A percentile compares a stretch with the other conserved stretches of the same genome.
Conservation (phyloP, 2,888 invertebrate species). For the Orchestes rusci region DNA sequence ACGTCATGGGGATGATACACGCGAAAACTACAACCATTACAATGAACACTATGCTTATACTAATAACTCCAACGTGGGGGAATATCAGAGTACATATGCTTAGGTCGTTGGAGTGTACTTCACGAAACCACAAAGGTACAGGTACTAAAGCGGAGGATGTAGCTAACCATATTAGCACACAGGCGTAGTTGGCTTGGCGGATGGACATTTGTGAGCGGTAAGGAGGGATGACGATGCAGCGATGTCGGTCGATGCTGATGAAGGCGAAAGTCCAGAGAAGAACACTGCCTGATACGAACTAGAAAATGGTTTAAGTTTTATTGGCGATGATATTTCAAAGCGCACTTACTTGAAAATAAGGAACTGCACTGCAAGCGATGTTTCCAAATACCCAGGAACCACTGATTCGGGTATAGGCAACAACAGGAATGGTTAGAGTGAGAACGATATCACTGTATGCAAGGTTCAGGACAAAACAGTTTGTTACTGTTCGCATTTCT, state of each 20-base stretch:
- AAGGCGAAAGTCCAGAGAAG: constrained; percentile 52
- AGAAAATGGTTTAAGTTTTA: constrained; percentile 31
- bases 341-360: constrained; percentile 49
- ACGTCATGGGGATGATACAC: constrained; percentile 48
- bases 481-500: constrained; percentile 52
- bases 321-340: background rate
- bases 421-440: constrained; percentile 48
- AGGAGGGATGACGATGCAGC: constrained; percentile 51
- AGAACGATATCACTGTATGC: constrained; percentile 60
- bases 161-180: constrained; percentile 46
- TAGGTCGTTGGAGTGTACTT: constrained; percentile 32
- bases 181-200: constrained; percentile 41
- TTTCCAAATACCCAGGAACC: constrained; percentile 49
- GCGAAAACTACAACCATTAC: constrained; percentile 46
- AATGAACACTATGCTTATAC: constrained; percentile 48
- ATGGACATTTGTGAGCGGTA: constrained; percentile 48
- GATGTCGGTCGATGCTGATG: constrained; percentile 51
- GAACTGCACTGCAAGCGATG: constrained; percentile 46
- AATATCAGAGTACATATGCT: constrained; percentile 50
- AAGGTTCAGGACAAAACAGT: constrained; percentile 51
- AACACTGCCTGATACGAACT: constrained; percentile 53
- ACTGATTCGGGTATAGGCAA: constrained; percentile 48
- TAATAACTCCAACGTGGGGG: constrained; percentile 44
- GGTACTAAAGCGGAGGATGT: constrained; percentile 47
- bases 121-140: constrained; percentile 48